Evolutionary conservation across 2,888 invertebrate genomes (phyloP).

Genomic region (Lagria hirta): DNA sequence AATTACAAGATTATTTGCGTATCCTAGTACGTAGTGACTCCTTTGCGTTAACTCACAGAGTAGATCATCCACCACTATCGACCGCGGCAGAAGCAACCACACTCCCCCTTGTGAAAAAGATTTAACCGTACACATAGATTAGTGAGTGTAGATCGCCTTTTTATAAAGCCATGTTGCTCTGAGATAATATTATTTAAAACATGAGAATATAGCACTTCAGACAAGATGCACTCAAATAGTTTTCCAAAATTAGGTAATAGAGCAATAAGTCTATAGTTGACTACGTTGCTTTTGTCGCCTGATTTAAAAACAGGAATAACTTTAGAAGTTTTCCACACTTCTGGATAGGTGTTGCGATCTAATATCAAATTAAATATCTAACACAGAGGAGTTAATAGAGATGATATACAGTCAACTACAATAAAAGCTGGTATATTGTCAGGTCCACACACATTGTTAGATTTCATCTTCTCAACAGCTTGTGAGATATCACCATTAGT

Average conservation of each 20-base stretch:
- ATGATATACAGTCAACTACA: conserved; percentile 3
- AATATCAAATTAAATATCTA: conserved; percentile 6
- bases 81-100: too few species aligned
- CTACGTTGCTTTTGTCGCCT: conserved; percentile 1
- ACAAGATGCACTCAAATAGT: conserved; percentile 2
- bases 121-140: too few species aligned
- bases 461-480: conserved; percentile 2
- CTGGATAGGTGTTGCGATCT: conserved; percentile 1
- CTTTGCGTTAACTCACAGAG: too few species aligned
- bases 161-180: too few species aligned
- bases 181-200: not conserved
- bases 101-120: too few species aligned
- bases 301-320: conserved; percentile 5
- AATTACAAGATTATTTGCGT: too few species aligned
- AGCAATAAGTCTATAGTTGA: conserved; percentile 5
- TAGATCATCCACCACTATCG: too few species aligned
- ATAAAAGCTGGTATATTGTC: conserved; percentile 10
- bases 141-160: too few species aligned
- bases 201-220: conserved; percentile 3
- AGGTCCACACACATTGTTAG: conserved; percentile 6
- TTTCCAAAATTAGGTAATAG: conserved; percentile 7
- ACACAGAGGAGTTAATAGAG: conserved; percentile 4
- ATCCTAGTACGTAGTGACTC: too few species aligned
- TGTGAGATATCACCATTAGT: not conserved
- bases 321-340: conserved; percentile 1